phyloP scores from a whole-genome alignment of 2,113 vertebrate genomes.

The Oreocharis arfaki region DNA sequence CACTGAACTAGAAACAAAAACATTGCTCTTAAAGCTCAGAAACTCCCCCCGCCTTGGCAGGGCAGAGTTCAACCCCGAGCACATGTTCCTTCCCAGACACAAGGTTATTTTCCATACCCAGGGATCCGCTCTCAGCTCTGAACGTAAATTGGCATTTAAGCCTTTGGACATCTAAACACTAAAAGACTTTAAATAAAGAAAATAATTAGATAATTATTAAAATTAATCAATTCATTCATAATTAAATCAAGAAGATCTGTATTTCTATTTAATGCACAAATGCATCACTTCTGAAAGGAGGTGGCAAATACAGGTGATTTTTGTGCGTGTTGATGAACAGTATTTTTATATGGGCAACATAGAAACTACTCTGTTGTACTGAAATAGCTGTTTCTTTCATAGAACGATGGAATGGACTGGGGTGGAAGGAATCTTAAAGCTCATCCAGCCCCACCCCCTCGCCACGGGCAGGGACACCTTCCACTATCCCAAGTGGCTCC shows the following conservation, averaged over 20 bases:
- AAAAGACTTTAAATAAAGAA: neutral
- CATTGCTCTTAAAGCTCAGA: neutral
- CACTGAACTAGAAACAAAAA: neutral
- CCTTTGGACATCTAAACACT: neutral
- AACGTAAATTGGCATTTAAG: neutral
- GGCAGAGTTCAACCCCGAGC: neutral
- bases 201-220: neutral
- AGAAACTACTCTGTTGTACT: neutral
- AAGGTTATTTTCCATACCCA: neutral
- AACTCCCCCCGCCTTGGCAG: neutral
- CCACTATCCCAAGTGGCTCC: neutral
- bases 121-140: rapidly evolving
- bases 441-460: rapidly evolving
- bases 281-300: neutral
- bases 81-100: neutral
- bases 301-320: neutral
- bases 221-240: neutral
- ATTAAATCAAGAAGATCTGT: neutral
- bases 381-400: neutral
- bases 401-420: neutral
- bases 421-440: neutral
- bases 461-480: neutral
- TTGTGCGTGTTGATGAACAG: neutral
- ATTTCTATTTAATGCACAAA: neutral
- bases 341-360: neutral